Conservation (phyloP, 1,140 invertebrate species). For the Lepidotrigona ventralis region DNA sequence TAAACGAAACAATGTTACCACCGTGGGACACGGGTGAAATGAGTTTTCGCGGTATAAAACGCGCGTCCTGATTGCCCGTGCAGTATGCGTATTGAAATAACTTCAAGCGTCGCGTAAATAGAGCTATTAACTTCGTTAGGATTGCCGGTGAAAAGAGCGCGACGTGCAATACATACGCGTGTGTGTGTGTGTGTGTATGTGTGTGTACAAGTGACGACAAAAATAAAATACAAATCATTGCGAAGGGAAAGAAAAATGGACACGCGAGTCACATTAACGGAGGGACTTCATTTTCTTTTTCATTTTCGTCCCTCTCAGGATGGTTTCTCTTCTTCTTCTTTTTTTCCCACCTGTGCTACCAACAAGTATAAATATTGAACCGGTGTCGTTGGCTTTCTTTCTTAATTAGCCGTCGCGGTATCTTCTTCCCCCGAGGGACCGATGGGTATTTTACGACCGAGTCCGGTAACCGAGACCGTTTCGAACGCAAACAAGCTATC, state of each 20-base stretch:
- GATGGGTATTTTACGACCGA: conserved; percentile 8
- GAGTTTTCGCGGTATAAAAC: conserved; percentile 34
- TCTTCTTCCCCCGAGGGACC: not conserved
- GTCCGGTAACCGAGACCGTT: conserved; percentile 8
- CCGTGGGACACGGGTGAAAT: conserved; percentile 5
- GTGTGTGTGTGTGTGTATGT: not conserved
- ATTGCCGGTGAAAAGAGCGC: not conserved
- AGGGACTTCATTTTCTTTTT: not conserved
- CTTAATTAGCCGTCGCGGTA: conserved; percentile 35
- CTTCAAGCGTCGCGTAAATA: conserved; percentile 25
- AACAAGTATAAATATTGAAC: conserved; percentile 46
- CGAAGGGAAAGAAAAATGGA: not conserved
- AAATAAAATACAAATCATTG: conserved; percentile 28
- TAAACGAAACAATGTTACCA: conserved; percentile 47
- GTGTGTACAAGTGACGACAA: not conserved
- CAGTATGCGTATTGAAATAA: conserved; percentile 15
- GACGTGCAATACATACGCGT: not conserved
- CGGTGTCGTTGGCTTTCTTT: conserved; percentile 18
- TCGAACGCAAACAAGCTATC: not conserved
- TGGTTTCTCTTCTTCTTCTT: not conserved
- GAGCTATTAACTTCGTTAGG: conserved; percentile 25
- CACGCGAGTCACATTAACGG: not conserved
- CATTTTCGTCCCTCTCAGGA: not conserved
- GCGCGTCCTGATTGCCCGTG: conserved; percentile 12
- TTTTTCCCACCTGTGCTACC: not conserved